phyloP scores from a whole-genome alignment of 2,888 invertebrate species.

The Zaprionus bogoriensis region DNA sequence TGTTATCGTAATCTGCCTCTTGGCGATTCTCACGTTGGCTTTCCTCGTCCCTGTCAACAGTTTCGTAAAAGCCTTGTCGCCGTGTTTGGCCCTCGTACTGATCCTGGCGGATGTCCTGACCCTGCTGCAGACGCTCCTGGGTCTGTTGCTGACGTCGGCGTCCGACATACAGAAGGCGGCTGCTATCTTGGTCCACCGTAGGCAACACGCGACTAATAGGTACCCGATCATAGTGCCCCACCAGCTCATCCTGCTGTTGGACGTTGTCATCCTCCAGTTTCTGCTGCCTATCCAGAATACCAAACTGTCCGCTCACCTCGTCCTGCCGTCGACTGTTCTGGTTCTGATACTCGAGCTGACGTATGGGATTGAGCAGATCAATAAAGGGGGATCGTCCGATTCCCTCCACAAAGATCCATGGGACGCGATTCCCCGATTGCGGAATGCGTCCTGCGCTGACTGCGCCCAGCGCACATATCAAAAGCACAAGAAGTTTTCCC shows the following conservation, averaged over 20 bases:
- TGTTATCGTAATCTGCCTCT: conserved; percentile 39
- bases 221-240: conserved; percentile 3
- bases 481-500: conserved; percentile 18
- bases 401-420: neutral
- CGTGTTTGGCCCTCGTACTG: neutral
- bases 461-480: conserved; percentile 12
- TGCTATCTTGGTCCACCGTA: conserved; percentile 35
- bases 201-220: conserved; percentile 35
- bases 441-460: conserved; percentile 15
- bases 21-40: neutral
- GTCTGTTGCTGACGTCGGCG: conserved; percentile 57
- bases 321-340: too few species aligned
- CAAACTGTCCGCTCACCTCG: too few species aligned
- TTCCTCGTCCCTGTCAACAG: neutral
- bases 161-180: conserved; percentile 49
- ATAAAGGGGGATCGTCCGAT: neutral
- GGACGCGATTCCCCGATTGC: neutral
- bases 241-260: neutral
- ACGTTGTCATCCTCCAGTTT: neutral
- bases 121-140: conserved; percentile 9
- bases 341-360: neutral
- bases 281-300: neutral
- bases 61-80: neutral
- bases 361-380: conserved; percentile 4
- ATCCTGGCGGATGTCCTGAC: neutral